Percentiles rank a stretch among this genome's conserved stretches.
phyloP scores from a whole-genome alignment of 2,888 invertebrate species.

The Hirtodrosophila alboralis region DNA sequence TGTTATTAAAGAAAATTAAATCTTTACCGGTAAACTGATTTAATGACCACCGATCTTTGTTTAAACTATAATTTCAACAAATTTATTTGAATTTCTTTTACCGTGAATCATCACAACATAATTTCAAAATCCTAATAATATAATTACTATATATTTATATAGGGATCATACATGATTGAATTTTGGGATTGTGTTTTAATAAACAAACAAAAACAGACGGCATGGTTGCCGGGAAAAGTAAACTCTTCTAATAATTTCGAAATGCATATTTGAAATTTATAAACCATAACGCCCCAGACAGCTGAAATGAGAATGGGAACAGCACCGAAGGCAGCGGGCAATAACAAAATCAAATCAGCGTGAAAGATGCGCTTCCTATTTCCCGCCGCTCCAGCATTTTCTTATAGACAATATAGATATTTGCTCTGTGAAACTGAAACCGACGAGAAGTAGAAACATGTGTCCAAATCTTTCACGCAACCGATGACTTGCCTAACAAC shows the following conservation, averaged over 20 bases:
- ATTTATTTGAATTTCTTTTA: too few species aligned
- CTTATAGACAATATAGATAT: constrained; percentile 5
- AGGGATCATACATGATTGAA: constrained; percentile 53
- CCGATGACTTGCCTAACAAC: constrained; percentile 32
- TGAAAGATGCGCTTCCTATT: constrained; percentile 68
- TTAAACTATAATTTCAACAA: too few species aligned
- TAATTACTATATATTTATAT: constrained; percentile 29
- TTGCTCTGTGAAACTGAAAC: constrained; percentile 55
- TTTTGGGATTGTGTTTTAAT: constrained; percentile 55
- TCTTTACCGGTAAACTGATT: too few species aligned
- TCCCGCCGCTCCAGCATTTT: constrained; percentile 28
- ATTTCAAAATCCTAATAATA: too few species aligned
- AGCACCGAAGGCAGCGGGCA: constrained; percentile 8
- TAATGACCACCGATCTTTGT: too few species aligned
- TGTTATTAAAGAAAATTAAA: too few species aligned
- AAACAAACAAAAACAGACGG: constrained; percentile 66
- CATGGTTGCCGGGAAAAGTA: constrained; percentile 53
- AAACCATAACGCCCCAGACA: constrained; percentile 67
- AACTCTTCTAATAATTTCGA: constrained; percentile 48
- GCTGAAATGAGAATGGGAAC: constrained; percentile 9
- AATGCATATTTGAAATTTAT: constrained; percentile 67
- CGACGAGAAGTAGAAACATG: constrained; percentile 68
- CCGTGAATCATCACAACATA: too few species aligned
- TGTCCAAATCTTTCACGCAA: constrained; percentile 51
- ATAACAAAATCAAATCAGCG: constrained; percentile 41